phyloP scores from a whole-genome alignment of 2,797 vertebrate genomes.

The Adrianichthys oophorus region DNA sequence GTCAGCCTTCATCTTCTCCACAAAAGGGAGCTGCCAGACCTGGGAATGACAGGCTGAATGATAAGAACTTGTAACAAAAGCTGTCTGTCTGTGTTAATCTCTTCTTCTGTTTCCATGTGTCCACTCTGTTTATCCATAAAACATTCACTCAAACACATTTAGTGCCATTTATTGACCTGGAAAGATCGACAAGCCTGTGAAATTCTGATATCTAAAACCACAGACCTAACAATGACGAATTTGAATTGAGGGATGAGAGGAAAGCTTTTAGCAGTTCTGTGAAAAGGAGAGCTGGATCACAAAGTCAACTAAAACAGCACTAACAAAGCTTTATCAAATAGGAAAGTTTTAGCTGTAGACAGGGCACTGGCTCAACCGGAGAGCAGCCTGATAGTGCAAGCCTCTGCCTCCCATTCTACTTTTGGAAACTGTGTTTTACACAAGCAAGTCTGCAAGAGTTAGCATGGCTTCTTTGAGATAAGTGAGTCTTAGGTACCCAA shows the following conservation, averaged over 20 bases:
- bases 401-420: background rate
- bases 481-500: no score
- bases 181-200: background rate
- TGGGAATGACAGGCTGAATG: constrained; percentile 15
- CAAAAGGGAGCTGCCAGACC: constrained; percentile 15
- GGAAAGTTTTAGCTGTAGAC: background rate
- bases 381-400: background rate
- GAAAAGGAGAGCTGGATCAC: background rate
- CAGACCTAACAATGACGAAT: background rate
- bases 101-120: constrained; percentile 14
- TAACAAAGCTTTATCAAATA: background rate
- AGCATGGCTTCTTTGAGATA: no score
- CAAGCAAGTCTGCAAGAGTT: background rate
- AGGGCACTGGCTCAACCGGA: background rate
- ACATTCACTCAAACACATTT: constrained; percentile 1
- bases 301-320: background rate
- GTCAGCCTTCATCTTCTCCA: constrained; percentile 15
- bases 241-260: background rate
- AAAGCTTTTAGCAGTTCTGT: background rate
- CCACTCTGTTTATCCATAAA: constrained; percentile 9
- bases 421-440: background rate
- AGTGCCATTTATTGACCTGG: background rate
- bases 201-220: background rate
- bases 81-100: constrained; percentile 9
- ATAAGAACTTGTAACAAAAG: constrained; percentile 12